Evolutionary conservation across 2,797 vertebrate species (phyloP), one percentile per base, ranked within the genome.

Genomic region (Darevskia mixta): DNA sequence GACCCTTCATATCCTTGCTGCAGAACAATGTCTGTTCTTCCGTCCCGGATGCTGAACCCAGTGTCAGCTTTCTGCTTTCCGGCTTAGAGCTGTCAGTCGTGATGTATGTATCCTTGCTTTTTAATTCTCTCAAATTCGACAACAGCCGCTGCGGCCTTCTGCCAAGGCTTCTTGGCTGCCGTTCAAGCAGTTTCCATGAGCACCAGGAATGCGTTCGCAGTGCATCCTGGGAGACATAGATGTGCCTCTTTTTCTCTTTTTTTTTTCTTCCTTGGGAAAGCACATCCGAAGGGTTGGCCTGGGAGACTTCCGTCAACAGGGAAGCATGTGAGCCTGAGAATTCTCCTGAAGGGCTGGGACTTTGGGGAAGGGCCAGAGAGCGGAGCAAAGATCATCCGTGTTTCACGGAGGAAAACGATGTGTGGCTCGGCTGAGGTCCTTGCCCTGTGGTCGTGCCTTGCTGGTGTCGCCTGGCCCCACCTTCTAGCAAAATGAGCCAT

Each of bases 141-240:
- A 35, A 61, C 58, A n/a, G 27, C 84, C 18, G 15, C 1, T 15
- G 73, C 61, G 86, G 90, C 91, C 69, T 0, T n/a, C 1, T 20
- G 91, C 93, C 94, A 88, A 82, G 6, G 0, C 0, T 0, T 23
- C 1, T 87, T 83, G 81, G 94, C 93, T 66, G 71, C 25, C 8
- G 20, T 84, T 90, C 94, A 94, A 49, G 32, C 32, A 4, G 92
- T 93, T 93, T 92, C 92, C 90, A 92, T 94, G 93, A 79, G 79
- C 73, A 88, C 92, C 85, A 88, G 87, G 94, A 94, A 95, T 95
- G 94, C 88, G 86, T 8, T 79, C 29, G 94, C 91, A 32, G 84
- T 78, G 94, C 89, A 91, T 72, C 75, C 85, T 66, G 94, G 93
- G 94, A 92, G 77, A 5, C 61, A 49, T 72, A 43, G 85, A n/a